Percentiles rank a stretch among this genome's conserved stretches.
phyloP scores from a whole-genome alignment of 2,797 vertebrate genomes.

The Pipistrellus pygmaeus region DNA sequence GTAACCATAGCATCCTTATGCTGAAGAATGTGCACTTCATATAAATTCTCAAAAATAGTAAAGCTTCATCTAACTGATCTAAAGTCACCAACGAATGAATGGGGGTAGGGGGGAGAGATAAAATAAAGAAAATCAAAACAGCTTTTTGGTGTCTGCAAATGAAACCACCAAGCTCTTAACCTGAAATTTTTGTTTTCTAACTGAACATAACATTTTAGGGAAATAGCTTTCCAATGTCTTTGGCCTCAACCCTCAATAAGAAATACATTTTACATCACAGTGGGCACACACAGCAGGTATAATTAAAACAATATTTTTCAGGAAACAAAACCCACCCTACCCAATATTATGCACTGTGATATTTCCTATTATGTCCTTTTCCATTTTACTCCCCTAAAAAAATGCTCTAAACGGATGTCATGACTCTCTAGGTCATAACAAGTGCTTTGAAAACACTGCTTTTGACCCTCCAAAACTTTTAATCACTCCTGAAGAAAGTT shows the following conservation, averaged over 20 bases:
- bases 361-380: background rate
- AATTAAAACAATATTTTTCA: slow-evolving; percentile 35
- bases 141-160: background rate
- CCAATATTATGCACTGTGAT: background rate
- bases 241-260: background rate
- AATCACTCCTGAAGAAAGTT: background rate
- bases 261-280: background rate
- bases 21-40: background rate
- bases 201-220: background rate
- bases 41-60: background rate
- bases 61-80: background rate
- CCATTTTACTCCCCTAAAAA: slow-evolving; percentile 4
- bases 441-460: slow-evolving; percentile 32
- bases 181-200: slow-evolving; percentile 27
- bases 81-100: background rate
- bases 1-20: background rate
- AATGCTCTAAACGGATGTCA: slow-evolving; percentile 3
- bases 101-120: background rate
- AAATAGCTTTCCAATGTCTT: slow-evolving; percentile 32
- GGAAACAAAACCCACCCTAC: slow-evolving; percentile 14
- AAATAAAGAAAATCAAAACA: slow-evolving; percentile 7
- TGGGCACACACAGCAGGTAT: background rate
- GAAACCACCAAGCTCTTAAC: slow-evolving; percentile 22
- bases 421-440: background rate
- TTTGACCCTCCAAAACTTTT: background rate